Base-by-base conservation (phyloP, 2,888 invertebrate species). In the Polylopha cassiicola region DNA sequence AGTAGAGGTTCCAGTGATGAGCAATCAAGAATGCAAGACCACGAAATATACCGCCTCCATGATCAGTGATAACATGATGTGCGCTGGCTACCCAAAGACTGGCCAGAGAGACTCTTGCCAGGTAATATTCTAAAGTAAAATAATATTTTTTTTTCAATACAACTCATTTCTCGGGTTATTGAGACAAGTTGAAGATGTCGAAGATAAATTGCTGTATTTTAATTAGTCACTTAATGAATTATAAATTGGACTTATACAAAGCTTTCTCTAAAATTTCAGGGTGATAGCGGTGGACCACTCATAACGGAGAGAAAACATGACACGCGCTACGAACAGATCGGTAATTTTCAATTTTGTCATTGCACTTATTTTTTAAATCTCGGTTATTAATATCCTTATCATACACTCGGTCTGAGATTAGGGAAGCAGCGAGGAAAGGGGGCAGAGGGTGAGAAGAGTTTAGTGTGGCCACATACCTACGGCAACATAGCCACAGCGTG, bases 1-100 rank as follows among this genome's bases (percentile, higher is more conserved):
- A 71, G 95, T 95, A 0, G 92, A 93, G 52, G 92, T 95, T 1
- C 89, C 89, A 0, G 89, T 90, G 5, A 61, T 89, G n/a, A 89
- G 88, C 51, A 94, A 93, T 65, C 88, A 90, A 16, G 90, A 89
- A 36, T 94, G 94, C 61, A 87, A 89, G 29, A 88, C 76, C 38
- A 94, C 95, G 2, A 94, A 93, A 69, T 96, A 96, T 66, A 91
- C 91, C 1, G 81, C 91, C 1, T 89, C 91, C 36, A 94, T 95
- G 92, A 95, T 95, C 51, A 92, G 94, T 0, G 91, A 94, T 53
- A 95, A 95, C 66, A 96, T 95, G 95, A 62, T 95, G 70, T 95
- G 95, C 61, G 95, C 95, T 10, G 95, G 94, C 0, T 93, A 91
- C 64, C 89, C 89, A 0, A 87, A 89, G 43, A 70, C 71, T 1